A percentile compares a stretch with the other conserved stretches of the same genome.
These are phyloP conservation scores for Spea hammondii DNA, from an alignment of 2,797 vertebrate species.

Conservation along the genomic window DNA sequence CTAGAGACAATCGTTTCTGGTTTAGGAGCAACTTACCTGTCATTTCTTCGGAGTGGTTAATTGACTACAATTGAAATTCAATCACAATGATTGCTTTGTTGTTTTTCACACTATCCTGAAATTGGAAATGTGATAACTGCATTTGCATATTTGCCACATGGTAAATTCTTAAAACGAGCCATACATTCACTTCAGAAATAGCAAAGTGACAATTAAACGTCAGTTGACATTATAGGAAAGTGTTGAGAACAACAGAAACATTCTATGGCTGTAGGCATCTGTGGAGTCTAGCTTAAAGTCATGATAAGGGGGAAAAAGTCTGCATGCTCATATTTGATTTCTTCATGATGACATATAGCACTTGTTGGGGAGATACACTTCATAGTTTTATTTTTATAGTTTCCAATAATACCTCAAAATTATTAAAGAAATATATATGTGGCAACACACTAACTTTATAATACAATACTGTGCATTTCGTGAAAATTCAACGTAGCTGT, in stretches of 20 bases:
- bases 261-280: constrained; percentile 34
- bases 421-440: too few species aligned
- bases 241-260: constrained; percentile 22
- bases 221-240: constrained; percentile 22
- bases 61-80: constrained; percentile 7
- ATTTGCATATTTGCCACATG: constrained; percentile 34
- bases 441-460: too few species aligned
- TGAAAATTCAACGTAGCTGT: too few species aligned
- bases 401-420: too few species aligned
- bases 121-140: constrained; percentile 9
- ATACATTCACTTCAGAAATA: constrained; percentile 19
- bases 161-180: constrained; percentile 23
- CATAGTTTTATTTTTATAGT: too few species aligned
- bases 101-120: constrained; percentile 2
- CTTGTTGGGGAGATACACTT: too few species aligned
- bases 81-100: constrained; percentile 20
- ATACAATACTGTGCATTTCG: too few species aligned
- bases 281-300: not conserved
- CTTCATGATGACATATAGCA: too few species aligned
- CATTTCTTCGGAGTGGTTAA: not conserved
- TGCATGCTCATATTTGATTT: too few species aligned
- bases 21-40: constrained; percentile 3
- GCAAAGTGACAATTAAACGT: constrained; percentile 35
- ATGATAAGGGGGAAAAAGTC: too few species aligned
- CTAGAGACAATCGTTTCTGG: too few species aligned